Evolutionary conservation across 2,797 vertebrate species (phyloP), one percentile per base, ranked within the genome.

Genomic region (Danio albolineatus): DNA sequence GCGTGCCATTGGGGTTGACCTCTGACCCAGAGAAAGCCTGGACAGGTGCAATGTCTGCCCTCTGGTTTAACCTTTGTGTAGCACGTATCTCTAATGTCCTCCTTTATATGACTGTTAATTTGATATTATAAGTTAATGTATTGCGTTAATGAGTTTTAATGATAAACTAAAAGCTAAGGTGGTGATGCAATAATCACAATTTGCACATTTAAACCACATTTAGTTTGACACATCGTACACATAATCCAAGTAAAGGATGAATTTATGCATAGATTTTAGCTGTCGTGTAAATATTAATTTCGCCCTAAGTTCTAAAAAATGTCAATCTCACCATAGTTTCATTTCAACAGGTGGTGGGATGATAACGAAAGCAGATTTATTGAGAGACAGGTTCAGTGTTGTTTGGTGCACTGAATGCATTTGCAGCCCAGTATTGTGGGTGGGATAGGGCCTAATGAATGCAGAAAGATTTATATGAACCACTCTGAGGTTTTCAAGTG

Each of bases 51-150:
- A 57, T 44, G 65, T 75, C 72, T 54, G 54, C 76, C 70, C 81
- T 79, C 60, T 69, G 65, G 76, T 74, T 79, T 64, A 79, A 75
- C 70, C 60, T 62, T 84, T 74, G 83, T 88, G 90, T 90, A 91
- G 88, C 87, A 87, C 82, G 81, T 85, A 80, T 82, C 81, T 79
- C 46, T 65, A 76, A 84, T 83, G 84, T 83, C 80, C 83, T 86
- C 83, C 76, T 86, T 87, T 77, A 86, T 72, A 89, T 14, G 84
- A 91, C 87, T 86, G 88, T 90, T 90, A 86, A 84, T 83, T 79
- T 85, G 77, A 82, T 72, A 71, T 84, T 73, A 85, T 80, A 80
- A 85, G 70, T 71, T 82, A 83, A 86, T 83, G 81, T 79, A 71
- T 86, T 56, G 16, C 65, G 73, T 86, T 82, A 73, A 69, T 54